phyloP scores from a whole-genome alignment of 2,113 vertebrate genomes.

The Strix aluco region DNA sequence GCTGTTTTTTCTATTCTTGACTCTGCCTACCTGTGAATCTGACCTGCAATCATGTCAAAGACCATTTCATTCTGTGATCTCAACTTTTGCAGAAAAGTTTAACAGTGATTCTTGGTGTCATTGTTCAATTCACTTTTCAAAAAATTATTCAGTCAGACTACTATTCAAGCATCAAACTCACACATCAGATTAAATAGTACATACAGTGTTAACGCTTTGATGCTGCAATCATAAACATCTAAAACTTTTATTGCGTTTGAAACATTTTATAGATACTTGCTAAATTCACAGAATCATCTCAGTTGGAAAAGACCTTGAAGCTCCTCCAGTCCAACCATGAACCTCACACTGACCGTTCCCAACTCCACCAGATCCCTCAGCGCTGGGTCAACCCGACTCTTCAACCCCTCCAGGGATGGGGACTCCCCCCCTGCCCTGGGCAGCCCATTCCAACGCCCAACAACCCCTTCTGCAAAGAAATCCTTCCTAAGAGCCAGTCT shows the following conservation, averaged over 20 bases:
- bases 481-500: no score
- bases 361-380: no score
- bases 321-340: no score
- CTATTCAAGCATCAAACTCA: not conserved
- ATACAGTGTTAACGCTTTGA: not conserved
- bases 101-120: not conserved
- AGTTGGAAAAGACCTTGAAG: no score
- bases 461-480: no score
- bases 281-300: not conserved
- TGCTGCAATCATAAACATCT: not conserved
- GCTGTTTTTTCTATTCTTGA: not conserved
- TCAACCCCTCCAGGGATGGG: no score
- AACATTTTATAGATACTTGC: not conserved
- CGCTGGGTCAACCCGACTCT: no score
- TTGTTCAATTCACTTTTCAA: not conserved
- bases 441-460: no score
- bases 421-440: no score
- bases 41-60: not conserved
- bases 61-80: not conserved
- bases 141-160: not conserved
- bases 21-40: not conserved
- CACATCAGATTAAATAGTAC: not conserved
- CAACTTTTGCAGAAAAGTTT: not conserved
- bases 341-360: no score
- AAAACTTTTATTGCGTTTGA: not conserved